phyloP scores from a whole-genome alignment of 2,797 vertebrate genomes.

The Cheirogaleus major region DNA sequence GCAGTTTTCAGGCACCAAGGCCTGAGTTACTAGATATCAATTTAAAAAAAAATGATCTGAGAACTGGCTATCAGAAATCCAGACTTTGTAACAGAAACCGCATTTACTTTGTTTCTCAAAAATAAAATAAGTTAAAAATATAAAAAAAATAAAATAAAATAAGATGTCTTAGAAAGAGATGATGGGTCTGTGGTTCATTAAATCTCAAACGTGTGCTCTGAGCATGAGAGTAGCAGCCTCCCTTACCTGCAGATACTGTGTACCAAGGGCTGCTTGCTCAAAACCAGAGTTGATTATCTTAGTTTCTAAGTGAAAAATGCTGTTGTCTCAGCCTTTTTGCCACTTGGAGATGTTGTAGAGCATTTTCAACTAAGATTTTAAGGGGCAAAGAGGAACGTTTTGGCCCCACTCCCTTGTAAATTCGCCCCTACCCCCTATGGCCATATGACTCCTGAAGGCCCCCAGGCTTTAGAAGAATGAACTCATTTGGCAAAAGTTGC shows the following conservation, averaged over 20 bases:
- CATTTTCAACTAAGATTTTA: slow-evolving; percentile 54
- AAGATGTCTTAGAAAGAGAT: neutral
- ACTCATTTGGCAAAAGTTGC: neutral
- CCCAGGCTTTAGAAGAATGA: neutral
- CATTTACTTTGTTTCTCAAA: slow-evolving; percentile 35
- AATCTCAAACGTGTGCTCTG: neutral
- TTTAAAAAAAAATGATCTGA: neutral
- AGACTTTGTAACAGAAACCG: neutral
- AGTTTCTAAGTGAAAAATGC: neutral
- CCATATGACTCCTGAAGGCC: neutral
- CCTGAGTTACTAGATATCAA: neutral
- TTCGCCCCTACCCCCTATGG: neutral
- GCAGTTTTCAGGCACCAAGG: neutral
- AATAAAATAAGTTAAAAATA: neutral
- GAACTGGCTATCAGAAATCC: slow-evolving; percentile 13
- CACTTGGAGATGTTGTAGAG: slow-evolving; percentile 54
- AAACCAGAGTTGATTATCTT: neutral
- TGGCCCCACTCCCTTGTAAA: neutral
- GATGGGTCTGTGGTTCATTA: neutral
- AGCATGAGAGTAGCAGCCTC: neutral
- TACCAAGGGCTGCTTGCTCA: neutral
- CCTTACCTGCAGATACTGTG: neutral
- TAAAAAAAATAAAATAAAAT: neutral
- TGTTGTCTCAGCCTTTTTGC: neutral
- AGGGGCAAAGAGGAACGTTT: slow-evolving; percentile 2